These are phyloP conservation scores for Phrynocephalus forsythii DNA, from an alignment of 2,797 vertebrate species.

Conservation along the genomic window DNA sequence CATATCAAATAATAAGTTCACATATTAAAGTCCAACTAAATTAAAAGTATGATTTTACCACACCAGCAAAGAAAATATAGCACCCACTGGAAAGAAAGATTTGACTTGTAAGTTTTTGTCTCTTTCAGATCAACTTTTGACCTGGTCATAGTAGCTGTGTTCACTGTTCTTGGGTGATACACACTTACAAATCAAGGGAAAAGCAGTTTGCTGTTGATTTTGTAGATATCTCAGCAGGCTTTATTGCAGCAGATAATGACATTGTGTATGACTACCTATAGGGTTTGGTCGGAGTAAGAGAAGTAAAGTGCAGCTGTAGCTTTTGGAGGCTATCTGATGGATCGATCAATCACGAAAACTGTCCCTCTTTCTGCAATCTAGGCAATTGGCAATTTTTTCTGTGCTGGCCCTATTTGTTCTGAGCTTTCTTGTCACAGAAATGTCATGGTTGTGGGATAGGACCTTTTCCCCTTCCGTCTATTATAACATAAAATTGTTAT, in stretches of 20 bases:
- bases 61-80: no score
- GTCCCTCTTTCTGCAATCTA: no score
- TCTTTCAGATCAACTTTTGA: neutral
- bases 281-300: neutral
- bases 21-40: no score
- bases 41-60: no score
- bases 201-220: conserved; percentile 7
- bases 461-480: neutral
- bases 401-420: neutral
- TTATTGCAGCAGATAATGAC: neutral
- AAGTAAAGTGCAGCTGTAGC: no score
- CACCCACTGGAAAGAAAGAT: no score
- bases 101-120: neutral
- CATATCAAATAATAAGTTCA: no score
- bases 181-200: neutral
- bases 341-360: neutral
- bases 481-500: neutral
- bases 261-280: neutral
- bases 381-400: neutral
- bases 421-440: neutral
- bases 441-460: neutral
- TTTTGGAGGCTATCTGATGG: no score
- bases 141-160: neutral
- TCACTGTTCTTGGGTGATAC: neutral
- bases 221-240: neutral